Percentiles rank a stretch among this genome's conserved stretches.
Conservation (phyloP, 2,888 invertebrate genomes). For the Quadroppia sp. region DNA sequence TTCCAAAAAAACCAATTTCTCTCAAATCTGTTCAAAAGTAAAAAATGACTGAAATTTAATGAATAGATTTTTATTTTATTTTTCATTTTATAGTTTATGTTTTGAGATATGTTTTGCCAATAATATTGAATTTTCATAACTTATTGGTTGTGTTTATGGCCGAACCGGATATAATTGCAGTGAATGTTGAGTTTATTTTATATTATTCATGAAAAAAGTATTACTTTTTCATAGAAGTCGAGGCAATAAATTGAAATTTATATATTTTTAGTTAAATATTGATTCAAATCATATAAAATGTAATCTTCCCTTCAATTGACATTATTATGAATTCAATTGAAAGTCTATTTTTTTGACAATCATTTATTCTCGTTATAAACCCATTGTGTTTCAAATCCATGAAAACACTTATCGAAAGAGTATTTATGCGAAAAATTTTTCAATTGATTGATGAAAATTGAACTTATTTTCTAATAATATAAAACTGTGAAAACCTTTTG, state of each 20-base stretch:
- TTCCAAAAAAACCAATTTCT: not conserved
- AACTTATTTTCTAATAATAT: not conserved
- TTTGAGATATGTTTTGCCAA: not conserved
- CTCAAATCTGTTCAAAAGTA: not conserved
- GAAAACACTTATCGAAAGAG: not conserved
- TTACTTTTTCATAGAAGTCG: not conserved
- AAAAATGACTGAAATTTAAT: not conserved
- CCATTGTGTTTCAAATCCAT: not conserved
- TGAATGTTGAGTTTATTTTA: too few species aligned
- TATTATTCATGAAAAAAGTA: not conserved
- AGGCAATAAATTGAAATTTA: not conserved
- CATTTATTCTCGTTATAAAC: slow-evolving; percentile 2
- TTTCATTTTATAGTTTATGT: slow-evolving; percentile 5
- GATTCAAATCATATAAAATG: too few species aligned
- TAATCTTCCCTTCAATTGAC: too few species aligned
- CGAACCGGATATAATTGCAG: too few species aligned
- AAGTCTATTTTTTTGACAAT: slow-evolving; percentile 1
- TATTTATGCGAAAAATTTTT: not conserved
- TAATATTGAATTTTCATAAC: slow-evolving; percentile 2
- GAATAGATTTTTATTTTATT: slow-evolving; percentile 8
- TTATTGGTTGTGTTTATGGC: not conserved
- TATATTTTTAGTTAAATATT: too few species aligned
- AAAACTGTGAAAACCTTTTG: not conserved
- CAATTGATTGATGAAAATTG: not conserved
- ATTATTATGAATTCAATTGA: slow-evolving; percentile 17